Percentiles rank a stretch among this genome's conserved stretches.
These are phyloP conservation scores for Melanogrammus aeglefinus DNA, from an alignment of 2,797 vertebrate genomes.

Conservation along the genomic window DNA sequence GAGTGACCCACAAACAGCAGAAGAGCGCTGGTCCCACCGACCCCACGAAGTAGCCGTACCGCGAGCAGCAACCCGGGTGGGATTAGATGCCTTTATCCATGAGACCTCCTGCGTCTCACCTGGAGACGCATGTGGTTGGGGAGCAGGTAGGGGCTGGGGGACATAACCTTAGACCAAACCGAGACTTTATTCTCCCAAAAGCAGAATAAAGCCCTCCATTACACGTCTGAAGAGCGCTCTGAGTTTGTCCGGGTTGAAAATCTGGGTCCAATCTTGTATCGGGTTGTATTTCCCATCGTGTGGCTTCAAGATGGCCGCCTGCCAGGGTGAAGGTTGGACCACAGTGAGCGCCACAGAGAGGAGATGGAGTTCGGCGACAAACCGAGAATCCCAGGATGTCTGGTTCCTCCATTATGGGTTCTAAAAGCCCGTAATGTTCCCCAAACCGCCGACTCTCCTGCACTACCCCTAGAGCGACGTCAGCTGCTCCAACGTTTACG, in stretches of 20 bases:
- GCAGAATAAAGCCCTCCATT: neutral
- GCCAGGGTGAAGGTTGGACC: neutral
- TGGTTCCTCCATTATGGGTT: neutral
- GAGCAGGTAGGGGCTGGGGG: neutral
- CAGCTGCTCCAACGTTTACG: slow-evolving; percentile 36
- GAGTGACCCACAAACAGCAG: neutral
- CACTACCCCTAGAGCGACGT: slow-evolving; percentile 34
- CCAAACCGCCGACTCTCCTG: slow-evolving; percentile 17
- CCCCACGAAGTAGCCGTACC: neutral
- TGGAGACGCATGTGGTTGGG: neutral
- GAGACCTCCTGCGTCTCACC: neutral
- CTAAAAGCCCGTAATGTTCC: neutral
- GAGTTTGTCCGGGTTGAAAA: neutral
- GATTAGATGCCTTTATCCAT: neutral
- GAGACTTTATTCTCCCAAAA: neutral
- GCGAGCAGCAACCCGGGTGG: neutral
- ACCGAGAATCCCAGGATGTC: neutral
- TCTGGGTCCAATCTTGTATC: neutral
- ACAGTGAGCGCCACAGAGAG: neutral
- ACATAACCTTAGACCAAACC: neutral
- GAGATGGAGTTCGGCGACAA: neutral
- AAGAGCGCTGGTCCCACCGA: neutral
- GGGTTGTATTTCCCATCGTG: neutral
- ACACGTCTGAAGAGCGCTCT: neutral
- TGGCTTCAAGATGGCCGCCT: neutral